Evolutionary conservation across 2,113 vertebrate genomes (phyloP).

Genomic region (Sander lucioperca): DNA sequence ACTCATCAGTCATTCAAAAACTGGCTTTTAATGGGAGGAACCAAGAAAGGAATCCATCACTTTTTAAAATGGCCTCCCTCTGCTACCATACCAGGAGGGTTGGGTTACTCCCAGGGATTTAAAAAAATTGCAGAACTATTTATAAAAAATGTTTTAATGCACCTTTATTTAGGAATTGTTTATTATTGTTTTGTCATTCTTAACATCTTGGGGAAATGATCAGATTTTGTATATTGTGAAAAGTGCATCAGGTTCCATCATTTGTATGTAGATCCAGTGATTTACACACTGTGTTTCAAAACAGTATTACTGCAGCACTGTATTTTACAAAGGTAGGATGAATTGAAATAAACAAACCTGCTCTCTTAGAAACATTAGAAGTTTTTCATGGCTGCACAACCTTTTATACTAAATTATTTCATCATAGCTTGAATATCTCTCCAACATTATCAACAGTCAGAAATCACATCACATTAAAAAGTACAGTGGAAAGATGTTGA

Average conservation of each 20-base stretch:
- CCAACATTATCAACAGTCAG: background rate
- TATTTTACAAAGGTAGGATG: background rate
- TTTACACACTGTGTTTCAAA: background rate
- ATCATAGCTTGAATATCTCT: background rate
- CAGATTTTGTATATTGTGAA: background rate
- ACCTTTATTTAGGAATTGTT: slow-evolving; percentile 8
- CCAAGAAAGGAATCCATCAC: slow-evolving; percentile 80
- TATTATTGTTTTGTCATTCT: background rate
- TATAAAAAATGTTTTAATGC: slow-evolving; percentile 30
- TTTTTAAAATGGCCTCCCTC: slow-evolving; percentile 73
- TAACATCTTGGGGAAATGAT: background rate
- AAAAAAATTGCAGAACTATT: slow-evolving; percentile 37
- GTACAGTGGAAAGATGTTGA: background rate
- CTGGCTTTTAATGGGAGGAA: slow-evolving; percentile 80
- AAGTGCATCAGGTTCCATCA: background rate
- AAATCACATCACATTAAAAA: background rate
- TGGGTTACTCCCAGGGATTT: slow-evolving; percentile 39
- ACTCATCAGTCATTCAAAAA: slow-evolving; percentile 83
- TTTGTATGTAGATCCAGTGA: background rate
- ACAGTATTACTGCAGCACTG: background rate
- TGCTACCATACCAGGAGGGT: slow-evolving; percentile 37
- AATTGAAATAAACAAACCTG: background rate
- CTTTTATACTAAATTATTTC: background rate
- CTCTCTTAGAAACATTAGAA: background rate
- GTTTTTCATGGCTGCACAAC: background rate